These are phyloP conservation scores for Dryomyza anilis DNA, from an alignment of 2,888 invertebrate genomes.

Conservation along the genomic window DNA sequence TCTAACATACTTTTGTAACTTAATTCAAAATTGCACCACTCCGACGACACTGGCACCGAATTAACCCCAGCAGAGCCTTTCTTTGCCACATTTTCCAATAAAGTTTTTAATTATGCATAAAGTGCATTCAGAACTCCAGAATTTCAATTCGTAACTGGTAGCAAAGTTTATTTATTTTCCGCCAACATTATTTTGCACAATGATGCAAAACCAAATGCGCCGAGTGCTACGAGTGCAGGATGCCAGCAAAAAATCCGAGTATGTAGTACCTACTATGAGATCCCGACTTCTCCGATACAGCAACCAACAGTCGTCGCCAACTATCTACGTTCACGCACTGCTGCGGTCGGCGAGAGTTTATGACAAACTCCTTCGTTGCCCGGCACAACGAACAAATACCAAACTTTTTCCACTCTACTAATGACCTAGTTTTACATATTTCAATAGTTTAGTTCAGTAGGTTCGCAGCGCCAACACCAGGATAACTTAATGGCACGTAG, in stretches of 20 bases:
- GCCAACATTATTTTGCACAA: too few species aligned
- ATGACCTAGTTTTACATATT: slow-evolving; percentile 14
- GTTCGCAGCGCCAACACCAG: background rate
- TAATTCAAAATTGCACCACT: too few species aligned
- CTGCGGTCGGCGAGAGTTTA: background rate
- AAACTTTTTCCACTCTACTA: background rate
- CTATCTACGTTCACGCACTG: background rate
- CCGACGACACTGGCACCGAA: background rate
- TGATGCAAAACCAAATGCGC: too few species aligned
- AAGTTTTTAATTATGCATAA: slow-evolving; percentile 19
- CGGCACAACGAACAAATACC: background rate
- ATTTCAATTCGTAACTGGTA: slow-evolving; percentile 5
- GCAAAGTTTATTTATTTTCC: too few species aligned
- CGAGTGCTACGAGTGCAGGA: too few species aligned
- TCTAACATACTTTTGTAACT: too few species aligned
- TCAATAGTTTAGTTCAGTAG: background rate
- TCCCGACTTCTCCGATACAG: background rate
- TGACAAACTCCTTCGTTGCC: background rate
- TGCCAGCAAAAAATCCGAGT: too few species aligned
- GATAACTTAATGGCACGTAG: background rate
- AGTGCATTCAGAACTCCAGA: slow-evolving; percentile 19
- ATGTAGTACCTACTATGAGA: too few species aligned
- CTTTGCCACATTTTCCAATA: slow-evolving; percentile 9
- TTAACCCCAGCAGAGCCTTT: slow-evolving; percentile 13
- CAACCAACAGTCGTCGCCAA: background rate